A percentile compares a stretch with the other conserved stretches of the same genome.
Conservation (phyloP, 2,797 vertebrate genomes). For the Apogon hyalosoma region DNA sequence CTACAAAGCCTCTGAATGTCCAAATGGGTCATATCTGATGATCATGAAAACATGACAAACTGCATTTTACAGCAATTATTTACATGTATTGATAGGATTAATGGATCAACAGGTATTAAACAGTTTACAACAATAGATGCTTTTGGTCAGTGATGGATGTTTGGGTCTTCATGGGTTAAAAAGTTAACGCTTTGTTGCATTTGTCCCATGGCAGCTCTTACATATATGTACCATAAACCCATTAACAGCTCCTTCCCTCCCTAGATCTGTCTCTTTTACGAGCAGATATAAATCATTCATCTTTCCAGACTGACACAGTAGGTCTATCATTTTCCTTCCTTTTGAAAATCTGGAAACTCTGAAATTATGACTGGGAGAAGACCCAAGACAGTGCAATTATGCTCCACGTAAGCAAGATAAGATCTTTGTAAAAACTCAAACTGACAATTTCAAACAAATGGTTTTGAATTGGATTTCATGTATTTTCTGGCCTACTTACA, state of each 20-base stretch:
- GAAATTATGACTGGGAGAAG: background rate
- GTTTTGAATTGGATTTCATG: background rate
- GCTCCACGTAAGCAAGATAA: background rate
- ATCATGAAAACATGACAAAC: too few relatives aligned
- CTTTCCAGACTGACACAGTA: constrained; percentile 4
- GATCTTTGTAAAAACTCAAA: background rate
- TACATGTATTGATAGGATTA: too few relatives aligned
- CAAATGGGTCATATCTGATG: too few relatives aligned
- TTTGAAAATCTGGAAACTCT: constrained; percentile 4
- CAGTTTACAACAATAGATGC: too few relatives aligned
- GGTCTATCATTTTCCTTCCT: constrained; percentile 15
- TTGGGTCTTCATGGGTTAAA: too few relatives aligned
- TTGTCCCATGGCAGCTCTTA: too few relatives aligned
- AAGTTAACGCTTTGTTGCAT: too few relatives aligned
- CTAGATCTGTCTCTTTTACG: background rate
- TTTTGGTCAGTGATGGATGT: too few relatives aligned
- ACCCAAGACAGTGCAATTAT: background rate
- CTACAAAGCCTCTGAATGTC: too few relatives aligned
- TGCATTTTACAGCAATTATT: too few relatives aligned
- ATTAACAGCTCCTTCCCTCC: background rate
- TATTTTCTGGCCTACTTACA: background rate
- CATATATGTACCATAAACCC: background rate
- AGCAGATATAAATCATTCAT: constrained; percentile 27
- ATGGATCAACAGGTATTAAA: too few relatives aligned
- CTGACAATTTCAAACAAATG: background rate